Conservation (phyloP, 2,113 vertebrate species). For the Coptodon rendalli region DNA sequence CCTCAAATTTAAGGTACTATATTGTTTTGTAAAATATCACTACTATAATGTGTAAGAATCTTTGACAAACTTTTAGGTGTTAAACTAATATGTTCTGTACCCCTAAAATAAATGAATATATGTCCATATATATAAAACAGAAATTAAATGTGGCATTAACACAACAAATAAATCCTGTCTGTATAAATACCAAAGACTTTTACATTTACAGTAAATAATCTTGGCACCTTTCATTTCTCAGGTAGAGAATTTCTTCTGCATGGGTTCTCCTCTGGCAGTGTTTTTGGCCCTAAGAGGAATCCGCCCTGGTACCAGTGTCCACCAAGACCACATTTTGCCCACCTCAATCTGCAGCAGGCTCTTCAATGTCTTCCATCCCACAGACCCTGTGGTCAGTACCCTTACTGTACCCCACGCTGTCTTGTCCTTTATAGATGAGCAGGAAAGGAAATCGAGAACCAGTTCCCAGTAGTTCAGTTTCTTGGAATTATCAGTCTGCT, state of each 20-base stretch:
- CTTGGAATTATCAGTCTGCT: not conserved
- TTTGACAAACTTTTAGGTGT: not conserved
- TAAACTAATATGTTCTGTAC: not conserved
- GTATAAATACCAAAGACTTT: not conserved
- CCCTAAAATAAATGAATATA: not conserved
- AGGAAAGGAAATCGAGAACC: not conserved
- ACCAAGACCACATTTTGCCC: conserved; percentile 94
- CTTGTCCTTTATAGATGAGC: not conserved
- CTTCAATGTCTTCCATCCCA: conserved; percentile 95
- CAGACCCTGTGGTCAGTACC: conserved; percentile 92
- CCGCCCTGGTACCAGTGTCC: conserved; percentile 84
- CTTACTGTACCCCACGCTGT: not conserved
- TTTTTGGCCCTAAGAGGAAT: conserved; percentile 94
- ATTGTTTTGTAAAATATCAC: not conserved
- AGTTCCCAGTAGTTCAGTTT: not conserved
- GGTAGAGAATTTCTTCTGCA: conserved; percentile 99
- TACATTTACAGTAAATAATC: not conserved
- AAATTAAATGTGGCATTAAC: not conserved
- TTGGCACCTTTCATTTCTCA: conserved; percentile 42
- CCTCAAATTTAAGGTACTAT: conserved; percentile 90
- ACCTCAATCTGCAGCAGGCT: conserved; percentile 87
- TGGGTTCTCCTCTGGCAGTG: conserved; percentile 95
- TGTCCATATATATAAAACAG: not conserved
- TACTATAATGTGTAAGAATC: not conserved
- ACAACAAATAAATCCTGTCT: not conserved